A percentile compares a stretch with the other conserved stretches of the same genome.
These are phyloP conservation scores for Andrena marginata DNA, from an alignment of 2,888 invertebrate species.

Conservation along the genomic window DNA sequence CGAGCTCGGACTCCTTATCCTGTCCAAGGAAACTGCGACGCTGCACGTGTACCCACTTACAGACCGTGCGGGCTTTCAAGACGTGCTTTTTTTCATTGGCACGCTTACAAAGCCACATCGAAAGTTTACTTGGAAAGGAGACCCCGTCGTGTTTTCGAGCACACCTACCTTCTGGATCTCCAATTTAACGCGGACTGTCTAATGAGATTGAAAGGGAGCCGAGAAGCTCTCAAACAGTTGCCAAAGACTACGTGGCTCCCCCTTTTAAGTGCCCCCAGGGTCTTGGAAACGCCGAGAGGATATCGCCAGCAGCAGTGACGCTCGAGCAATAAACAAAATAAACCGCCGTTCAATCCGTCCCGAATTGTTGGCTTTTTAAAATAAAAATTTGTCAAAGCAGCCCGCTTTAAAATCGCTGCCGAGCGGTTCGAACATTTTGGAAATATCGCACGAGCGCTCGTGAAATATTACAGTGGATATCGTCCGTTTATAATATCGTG, in stretches of 20 bases:
- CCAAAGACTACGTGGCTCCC: constrained; percentile 41
- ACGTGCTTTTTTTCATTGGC: constrained; percentile 46
- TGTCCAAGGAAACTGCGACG: constrained; percentile 62
- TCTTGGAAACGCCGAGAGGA: background rate
- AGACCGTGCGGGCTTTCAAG: constrained; percentile 47
- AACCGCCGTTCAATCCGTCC: too few species aligned
- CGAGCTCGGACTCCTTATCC: constrained; percentile 67
- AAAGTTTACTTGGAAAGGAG: constrained; percentile 48
- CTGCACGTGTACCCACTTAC: constrained; percentile 69
- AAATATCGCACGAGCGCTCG: background rate
- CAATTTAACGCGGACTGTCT: constrained; percentile 45
- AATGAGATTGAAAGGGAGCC: constrained; percentile 35
- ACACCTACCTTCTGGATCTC: constrained; percentile 46
- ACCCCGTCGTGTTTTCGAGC: constrained; percentile 11
- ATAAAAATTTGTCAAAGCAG: background rate
- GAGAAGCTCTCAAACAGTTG: constrained; percentile 50
- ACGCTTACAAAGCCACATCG: constrained; percentile 63
- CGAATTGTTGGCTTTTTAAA: background rate
- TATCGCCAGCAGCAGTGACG: background rate
- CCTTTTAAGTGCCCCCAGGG: background rate
- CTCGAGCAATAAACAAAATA: too few species aligned
- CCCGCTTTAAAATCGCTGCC: background rate
- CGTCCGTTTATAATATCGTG: constrained; percentile 47
- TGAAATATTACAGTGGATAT: constrained; percentile 33
- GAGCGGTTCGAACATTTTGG: background rate